These are phyloP conservation scores for Ciconia stormi DNA, from an alignment of 2,113 vertebrate species.

Conservation along the genomic window DNA sequence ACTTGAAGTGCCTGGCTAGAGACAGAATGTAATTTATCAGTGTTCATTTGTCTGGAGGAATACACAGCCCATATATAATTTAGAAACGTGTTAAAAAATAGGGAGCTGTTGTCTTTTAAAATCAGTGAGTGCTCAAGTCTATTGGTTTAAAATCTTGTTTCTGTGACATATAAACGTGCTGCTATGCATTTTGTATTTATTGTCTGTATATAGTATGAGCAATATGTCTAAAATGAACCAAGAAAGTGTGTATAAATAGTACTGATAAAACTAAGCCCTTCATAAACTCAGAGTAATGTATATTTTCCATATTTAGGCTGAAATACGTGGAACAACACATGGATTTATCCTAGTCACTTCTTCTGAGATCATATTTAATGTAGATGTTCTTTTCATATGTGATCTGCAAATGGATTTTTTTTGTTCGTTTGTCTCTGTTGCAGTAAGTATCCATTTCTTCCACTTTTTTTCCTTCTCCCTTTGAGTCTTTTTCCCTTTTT, in stretches of 20 bases:
- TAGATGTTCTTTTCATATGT: neutral
- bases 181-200: neutral
- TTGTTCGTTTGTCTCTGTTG: neutral
- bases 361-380: neutral
- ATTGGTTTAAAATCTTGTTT: conserved; percentile 8
- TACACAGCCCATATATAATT: neutral
- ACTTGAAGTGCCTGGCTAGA: neutral
- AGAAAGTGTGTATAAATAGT: neutral
- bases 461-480: neutral
- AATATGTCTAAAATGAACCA: neutral
- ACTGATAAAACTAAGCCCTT: neutral
- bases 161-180: neutral
- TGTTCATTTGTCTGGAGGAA: conserved; percentile 7
- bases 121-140: neutral
- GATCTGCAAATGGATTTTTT: neutral
- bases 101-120: neutral
- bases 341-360: neutral
- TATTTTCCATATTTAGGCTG: neutral
- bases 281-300: neutral
- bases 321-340: neutral
- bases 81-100: neutral
- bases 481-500: neutral
- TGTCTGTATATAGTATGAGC: neutral
- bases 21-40: neutral
- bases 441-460: neutral